A percentile compares a stretch with the other conserved stretches of the same genome.
Evolutionary conservation across 1,140 invertebrate species (phyloP).

Genomic region (Caerostris extrusa): DNA sequence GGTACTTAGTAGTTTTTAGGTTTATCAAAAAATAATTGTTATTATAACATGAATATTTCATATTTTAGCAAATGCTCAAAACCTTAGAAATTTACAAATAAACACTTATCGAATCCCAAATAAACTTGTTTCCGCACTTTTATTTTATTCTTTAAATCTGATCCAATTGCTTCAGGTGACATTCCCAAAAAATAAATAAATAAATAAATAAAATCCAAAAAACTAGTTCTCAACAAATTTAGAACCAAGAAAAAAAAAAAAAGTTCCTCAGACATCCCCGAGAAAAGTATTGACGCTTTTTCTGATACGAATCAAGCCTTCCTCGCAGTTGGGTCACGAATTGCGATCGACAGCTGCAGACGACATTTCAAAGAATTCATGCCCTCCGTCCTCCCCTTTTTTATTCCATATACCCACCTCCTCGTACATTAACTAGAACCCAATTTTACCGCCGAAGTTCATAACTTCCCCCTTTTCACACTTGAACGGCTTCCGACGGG

Average conservation of each 20-base stretch:
- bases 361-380: constrained; percentile 70
- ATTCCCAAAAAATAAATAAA: too few relatives aligned
- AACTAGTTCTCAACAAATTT: background rate
- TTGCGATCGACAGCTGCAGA: constrained; percentile 56
- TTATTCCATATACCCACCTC: background rate
- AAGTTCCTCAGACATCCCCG: background rate
- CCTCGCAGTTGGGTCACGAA: constrained; percentile 39
- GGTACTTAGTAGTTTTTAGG: too few relatives aligned
- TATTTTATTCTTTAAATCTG: too few relatives aligned
- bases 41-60: too few relatives aligned
- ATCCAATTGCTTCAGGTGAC: too few relatives aligned
- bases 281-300: constrained; percentile 23
- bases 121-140: too few relatives aligned
- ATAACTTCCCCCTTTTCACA: constrained; percentile 46
- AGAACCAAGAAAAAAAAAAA: background rate
- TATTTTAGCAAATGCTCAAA: too few relatives aligned
- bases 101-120: too few relatives aligned
- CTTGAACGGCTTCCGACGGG: background rate
- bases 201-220: too few relatives aligned
- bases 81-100: too few relatives aligned
- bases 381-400: background rate
- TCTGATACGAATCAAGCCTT: background rate
- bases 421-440: constrained; percentile 38
- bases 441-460: constrained; percentile 49
- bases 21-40: too few relatives aligned